Base-by-base conservation (phyloP, 2,113 vertebrate genomes). In the Ammospiza caudacuta region DNA sequence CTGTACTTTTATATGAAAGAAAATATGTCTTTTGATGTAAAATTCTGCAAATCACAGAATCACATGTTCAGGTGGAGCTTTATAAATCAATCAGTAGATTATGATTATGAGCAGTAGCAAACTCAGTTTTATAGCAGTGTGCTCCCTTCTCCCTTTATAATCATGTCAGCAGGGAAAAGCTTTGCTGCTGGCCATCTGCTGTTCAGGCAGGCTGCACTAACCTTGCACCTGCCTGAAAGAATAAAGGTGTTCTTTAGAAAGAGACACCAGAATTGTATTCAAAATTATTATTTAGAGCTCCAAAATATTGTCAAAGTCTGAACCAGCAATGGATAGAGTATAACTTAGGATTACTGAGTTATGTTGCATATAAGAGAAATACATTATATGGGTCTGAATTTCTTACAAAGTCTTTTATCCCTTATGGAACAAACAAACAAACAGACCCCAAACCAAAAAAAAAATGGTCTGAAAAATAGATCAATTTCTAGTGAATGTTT, bases 1-100 rank as follows among this genome's bases (percentile, higher is more conserved):
- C 49, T 67, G 4, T 9, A 33, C 0, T 0, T 9, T 33, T 19
- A 12, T 6, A 28, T 8, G 31, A n/a, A 78, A 70, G 55, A 46
- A 58, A 28, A 16, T 9, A 9, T 29, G 6, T 41, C 19, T 61
- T 61, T 75, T 39, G 22, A 15, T 20, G 44, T 28, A 44, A 44
- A 33, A n/a, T 46, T 28, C 15, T 28, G 11, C 7, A 57, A 18
- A 61, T 35, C 35, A 35, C 35, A 35, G 35, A 35, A 35, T 35
- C 35, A 35, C 35, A 35, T 68, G 25, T 82, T 93, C 66, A 88
- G 6, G 14, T 59, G 37, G 27, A 39, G 15, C n/a, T 63, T 37
- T 46, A 85, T 39, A 78, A 89, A 85, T 85, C 43, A 13, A 23
- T 84, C 29, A 75, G 52, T 66, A 91, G 39, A 27, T 68, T 46